phyloP scores from a whole-genome alignment of 2,113 vertebrate genomes.

The Protomyctophum bolini region DNA sequence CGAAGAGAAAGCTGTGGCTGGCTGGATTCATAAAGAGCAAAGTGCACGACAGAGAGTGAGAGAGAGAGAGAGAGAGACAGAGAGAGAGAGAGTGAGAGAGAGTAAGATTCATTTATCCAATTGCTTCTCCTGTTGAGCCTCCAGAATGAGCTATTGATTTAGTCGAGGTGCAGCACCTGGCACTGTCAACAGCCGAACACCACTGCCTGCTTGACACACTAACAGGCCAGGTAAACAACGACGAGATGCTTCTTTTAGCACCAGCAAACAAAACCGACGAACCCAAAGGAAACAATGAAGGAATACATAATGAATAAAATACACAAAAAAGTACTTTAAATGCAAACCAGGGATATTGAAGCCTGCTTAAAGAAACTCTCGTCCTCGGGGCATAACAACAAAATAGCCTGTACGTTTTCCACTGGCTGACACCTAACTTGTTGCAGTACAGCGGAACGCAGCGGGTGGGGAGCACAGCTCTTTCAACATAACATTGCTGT shows the following conservation, averaged over 20 bases:
- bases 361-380: not conserved
- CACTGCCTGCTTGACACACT: conserved; percentile 40
- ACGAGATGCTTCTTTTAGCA: conserved; percentile 33
- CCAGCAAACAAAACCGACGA: conserved; percentile 42
- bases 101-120: conserved; percentile 52
- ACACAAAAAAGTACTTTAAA: not conserved
- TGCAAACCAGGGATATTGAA: not conserved
- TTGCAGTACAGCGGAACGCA: conserved; percentile 6
- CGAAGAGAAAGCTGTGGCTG: no score
- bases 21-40: no score
- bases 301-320: conserved; percentile 1
- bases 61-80: not conserved
- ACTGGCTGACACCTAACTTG: conserved; percentile 17
- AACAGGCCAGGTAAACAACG: conserved; percentile 59
- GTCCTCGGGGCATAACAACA: conserved; percentile 15
- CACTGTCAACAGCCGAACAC: conserved; percentile 31
- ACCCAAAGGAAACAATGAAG: conserved; percentile 12
- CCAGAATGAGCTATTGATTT: conserved; percentile 65
- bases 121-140: conserved; percentile 44
- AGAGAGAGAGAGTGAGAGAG: not conserved
- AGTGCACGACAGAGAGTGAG: not conserved
- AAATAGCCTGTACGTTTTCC: conserved; percentile 3
- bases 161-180: conserved; percentile 52
- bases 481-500: no score
- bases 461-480: not conserved